Conservation (phyloP, 53 echinoderm and acorn worm species). For the Patiria pectinifera region DNA sequence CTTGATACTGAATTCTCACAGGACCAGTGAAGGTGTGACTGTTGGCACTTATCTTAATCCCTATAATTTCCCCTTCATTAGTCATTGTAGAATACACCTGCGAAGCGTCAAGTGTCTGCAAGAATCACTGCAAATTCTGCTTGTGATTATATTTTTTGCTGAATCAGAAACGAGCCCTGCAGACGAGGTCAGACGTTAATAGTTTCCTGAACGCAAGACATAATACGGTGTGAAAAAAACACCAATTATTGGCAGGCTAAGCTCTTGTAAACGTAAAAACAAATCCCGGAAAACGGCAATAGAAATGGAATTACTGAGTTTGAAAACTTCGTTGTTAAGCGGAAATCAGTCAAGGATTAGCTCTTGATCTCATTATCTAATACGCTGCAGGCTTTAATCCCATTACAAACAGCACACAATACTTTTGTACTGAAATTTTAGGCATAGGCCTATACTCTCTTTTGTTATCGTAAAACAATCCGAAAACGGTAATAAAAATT, state of each 20-base stretch:
- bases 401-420: too few relatives aligned
- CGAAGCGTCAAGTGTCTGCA: not conserved
- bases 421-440: too few relatives aligned
- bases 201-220: not conserved
- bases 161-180: not conserved
- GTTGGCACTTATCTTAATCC: not conserved
- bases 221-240: not conserved
- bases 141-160: not conserved
- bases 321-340: not conserved
- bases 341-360: not conserved
- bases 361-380: not conserved
- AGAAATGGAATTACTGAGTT: not conserved
- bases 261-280: not conserved
- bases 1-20: not conserved
- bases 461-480: not conserved
- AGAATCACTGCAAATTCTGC: not conserved
- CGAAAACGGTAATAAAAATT: not conserved
- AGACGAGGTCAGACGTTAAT: not conserved
- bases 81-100: not conserved
- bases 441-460: not conserved
- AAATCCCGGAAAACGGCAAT: not conserved
- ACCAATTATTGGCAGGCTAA: not conserved
- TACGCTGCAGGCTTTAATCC: too few relatives aligned
- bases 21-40: not conserved
- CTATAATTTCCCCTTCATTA: not conserved